These are phyloP conservation scores for Thrips palmi DNA, from an alignment of 1,140 invertebrate species.

Conservation along the genomic window DNA sequence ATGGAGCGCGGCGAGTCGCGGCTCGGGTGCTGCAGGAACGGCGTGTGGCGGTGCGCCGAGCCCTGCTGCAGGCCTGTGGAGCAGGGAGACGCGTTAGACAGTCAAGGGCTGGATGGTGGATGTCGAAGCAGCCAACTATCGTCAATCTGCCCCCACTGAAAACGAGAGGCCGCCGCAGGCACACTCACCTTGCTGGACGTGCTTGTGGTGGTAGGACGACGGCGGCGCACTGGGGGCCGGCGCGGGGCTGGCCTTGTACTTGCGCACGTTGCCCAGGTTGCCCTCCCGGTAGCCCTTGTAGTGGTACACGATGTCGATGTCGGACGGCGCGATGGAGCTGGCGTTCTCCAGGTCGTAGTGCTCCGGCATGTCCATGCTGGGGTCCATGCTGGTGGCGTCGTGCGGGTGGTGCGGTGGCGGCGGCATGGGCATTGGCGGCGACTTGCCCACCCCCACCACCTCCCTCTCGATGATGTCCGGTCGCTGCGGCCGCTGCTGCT, in stretches of 20 bases:
- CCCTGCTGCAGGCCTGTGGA: conserved; percentile 54
- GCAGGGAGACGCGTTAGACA: too few species aligned
- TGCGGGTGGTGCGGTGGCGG: conserved; percentile 42
- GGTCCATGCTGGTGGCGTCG: conserved; percentile 37
- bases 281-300: conserved; percentile 81
- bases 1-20: conserved; percentile 24
- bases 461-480: conserved; percentile 88
- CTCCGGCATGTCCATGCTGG: conserved; percentile 74
- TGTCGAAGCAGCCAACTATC: not conserved
- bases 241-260: conserved; percentile 66
- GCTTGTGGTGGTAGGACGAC: conserved; percentile 46
- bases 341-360: conserved; percentile 95
- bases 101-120: too few species aligned
- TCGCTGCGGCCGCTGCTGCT: conserved; percentile 41
- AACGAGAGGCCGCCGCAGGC: conserved; percentile 25
- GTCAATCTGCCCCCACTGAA: too few species aligned
- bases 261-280: conserved; percentile 49
- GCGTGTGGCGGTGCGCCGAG: conserved; percentile 42
- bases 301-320: conserved; percentile 92
- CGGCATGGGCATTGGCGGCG: conserved; percentile 30
- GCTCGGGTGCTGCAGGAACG: conserved; percentile 38
- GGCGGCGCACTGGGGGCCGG: conserved; percentile 39
- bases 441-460: conserved; percentile 65
- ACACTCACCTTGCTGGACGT: conserved; percentile 29
- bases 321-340: conserved; percentile 89